Conservation (phyloP, 2,113 vertebrate genomes). For the Glaucidium brasilianum region DNA sequence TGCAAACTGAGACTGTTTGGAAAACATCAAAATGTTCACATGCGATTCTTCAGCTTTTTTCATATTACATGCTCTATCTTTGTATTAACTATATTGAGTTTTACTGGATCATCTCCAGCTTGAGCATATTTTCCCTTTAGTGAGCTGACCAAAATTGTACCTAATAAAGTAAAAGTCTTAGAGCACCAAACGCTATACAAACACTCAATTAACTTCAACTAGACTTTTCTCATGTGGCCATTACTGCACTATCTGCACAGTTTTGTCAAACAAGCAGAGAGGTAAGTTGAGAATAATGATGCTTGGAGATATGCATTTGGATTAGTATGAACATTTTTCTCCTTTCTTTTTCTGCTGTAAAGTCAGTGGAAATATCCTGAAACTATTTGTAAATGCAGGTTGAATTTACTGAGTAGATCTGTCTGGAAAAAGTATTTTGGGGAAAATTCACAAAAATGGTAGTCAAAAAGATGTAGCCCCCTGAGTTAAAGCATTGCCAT, state of each 20-base stretch:
- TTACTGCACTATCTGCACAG: background rate
- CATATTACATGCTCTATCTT: background rate
- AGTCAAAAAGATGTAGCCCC: background rate
- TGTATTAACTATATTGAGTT: background rate
- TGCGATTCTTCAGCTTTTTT: background rate
- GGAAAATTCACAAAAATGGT: background rate
- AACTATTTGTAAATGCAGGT: background rate
- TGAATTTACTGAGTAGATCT: background rate
- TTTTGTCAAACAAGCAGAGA: background rate
- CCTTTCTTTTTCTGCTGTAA: background rate
- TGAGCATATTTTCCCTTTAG: background rate
- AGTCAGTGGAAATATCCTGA: background rate
- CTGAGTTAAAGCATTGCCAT: background rate
- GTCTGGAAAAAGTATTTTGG: background rate
- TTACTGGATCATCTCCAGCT: background rate
- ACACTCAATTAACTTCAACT: constrained; percentile 6
- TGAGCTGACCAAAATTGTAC: background rate
- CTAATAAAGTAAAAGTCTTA: background rate
- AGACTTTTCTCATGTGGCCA: background rate
- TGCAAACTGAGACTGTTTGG: background rate
- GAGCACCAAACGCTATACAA: background rate
- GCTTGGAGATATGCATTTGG: background rate
- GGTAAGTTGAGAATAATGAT: background rate
- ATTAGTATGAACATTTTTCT: background rate
- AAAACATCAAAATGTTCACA: background rate